These are phyloP conservation scores for Euura lappo DNA, from an alignment of 1,140 invertebrate species.

Conservation along the genomic window DNA sequence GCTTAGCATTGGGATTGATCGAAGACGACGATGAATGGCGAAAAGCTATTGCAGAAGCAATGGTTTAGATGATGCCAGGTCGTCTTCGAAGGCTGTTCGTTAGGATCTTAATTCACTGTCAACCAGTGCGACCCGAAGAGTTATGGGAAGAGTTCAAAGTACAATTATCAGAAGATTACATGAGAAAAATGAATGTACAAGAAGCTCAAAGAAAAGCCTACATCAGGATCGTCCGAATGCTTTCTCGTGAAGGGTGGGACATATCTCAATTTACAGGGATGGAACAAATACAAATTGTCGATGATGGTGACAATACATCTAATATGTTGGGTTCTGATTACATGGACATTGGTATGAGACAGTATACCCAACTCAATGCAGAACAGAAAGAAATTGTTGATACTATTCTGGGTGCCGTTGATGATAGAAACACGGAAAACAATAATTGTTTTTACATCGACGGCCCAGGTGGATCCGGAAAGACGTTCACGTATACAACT, in stretches of 20 bases:
- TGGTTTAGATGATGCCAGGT: conserved; percentile 7
- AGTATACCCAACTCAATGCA: background rate
- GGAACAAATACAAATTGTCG: background rate
- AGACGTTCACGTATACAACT: conserved; percentile 9
- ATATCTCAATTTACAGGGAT: conserved; percentile 6
- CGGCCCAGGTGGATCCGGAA: too few relatives aligned
- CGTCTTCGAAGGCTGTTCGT: too few relatives aligned
- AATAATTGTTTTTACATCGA: conserved; percentile 1
- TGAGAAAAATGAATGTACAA: background rate
- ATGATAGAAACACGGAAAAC: background rate
- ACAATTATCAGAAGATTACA: too few relatives aligned
- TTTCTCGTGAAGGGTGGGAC: conserved; percentile 1
- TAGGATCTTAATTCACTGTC: too few relatives aligned
- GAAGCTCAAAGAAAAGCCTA: background rate
- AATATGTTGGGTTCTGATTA: too few relatives aligned
- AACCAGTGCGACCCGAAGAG: too few relatives aligned
- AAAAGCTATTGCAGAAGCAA: conserved; percentile 15
- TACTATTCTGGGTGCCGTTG: background rate
- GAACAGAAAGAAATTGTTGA: conserved; percentile 16
- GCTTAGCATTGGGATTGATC: conserved; percentile 11
- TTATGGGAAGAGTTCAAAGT: too few relatives aligned
- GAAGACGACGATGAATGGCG: conserved; percentile 22
- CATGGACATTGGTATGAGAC: background rate
- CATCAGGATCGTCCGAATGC: background rate
- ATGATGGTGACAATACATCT: background rate